Percentiles rank a stretch among this genome's conserved stretches.
phyloP scores from a whole-genome alignment of 2,113 vertebrate species.

The Hylia prasina region DNA sequence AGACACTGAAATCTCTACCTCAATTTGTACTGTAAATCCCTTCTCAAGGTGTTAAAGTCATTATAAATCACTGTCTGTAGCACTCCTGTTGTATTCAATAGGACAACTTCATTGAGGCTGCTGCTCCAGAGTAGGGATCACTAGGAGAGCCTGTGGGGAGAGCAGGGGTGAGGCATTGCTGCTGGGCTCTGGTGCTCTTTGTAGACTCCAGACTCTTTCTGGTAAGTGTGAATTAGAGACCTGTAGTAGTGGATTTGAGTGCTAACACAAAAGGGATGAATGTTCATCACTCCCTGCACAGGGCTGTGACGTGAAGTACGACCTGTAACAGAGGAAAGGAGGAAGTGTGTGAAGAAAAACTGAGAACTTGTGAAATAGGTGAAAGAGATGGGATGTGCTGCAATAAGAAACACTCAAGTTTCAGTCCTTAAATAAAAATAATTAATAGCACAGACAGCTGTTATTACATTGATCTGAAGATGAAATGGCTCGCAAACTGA shows the following conservation, averaged over 20 bases:
- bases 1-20: neutral
- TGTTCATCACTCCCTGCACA: neutral
- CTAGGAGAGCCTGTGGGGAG: neutral
- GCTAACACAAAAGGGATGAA: neutral
- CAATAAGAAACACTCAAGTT: neutral
- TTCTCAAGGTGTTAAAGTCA: rapidly evolving
- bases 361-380: neutral
- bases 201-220: neutral
- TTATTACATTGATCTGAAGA: neutral
- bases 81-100: neutral
- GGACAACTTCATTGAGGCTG: neutral
- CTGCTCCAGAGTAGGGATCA: neutral
- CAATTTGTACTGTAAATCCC: neutral
- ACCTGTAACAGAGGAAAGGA: neutral
- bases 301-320: neutral
- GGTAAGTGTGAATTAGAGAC: neutral
- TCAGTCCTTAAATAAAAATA: neutral
- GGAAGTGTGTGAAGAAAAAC: neutral
- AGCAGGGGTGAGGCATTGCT: neutral
- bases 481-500: neutral
- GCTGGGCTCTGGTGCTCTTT: neutral
- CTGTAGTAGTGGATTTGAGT: neutral
- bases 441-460: neutral
- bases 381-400: neutral
- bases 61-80: neutral